Evolutionary conservation across 2,113 vertebrate genomes (phyloP).

Genomic region (Romanogobio albipinnatus): DNA sequence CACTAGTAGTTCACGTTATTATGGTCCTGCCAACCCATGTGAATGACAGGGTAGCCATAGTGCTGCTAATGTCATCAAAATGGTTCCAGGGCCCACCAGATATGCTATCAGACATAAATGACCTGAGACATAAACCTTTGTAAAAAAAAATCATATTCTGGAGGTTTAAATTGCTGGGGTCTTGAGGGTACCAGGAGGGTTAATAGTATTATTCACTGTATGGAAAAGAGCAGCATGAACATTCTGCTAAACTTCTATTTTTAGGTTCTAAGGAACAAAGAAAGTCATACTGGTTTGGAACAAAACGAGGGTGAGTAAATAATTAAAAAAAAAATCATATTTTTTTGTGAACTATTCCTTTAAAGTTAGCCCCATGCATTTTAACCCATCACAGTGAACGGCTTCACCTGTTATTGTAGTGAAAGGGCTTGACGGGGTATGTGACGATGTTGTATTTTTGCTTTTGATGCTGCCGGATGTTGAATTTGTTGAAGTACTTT

Average conservation of each 20-base stretch:
- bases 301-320: neutral
- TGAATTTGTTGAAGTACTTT: conserved; percentile 6
- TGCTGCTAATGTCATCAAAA: no score
- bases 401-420: conserved; percentile 12
- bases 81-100: no score
- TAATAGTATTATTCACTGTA: neutral
- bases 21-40: no score
- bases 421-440: neutral
- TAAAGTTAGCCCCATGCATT: neutral
- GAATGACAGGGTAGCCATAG: no score
- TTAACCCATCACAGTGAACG: neutral
- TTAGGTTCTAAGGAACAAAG: neutral
- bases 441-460: conserved; percentile 15
- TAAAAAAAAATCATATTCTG: no score
- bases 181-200: no score
- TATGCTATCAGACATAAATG: no score
- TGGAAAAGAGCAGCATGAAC: neutral
- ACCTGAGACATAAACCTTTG: no score
- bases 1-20: no score
- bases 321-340: neutral
- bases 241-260: neutral
- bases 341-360: neutral
- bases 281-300: conserved; percentile 2
- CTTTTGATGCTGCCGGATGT: conserved; percentile 1
- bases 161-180: no score